Evolutionary conservation across 2,113 vertebrate species (phyloP).

Genomic region (Channa maculata): DNA sequence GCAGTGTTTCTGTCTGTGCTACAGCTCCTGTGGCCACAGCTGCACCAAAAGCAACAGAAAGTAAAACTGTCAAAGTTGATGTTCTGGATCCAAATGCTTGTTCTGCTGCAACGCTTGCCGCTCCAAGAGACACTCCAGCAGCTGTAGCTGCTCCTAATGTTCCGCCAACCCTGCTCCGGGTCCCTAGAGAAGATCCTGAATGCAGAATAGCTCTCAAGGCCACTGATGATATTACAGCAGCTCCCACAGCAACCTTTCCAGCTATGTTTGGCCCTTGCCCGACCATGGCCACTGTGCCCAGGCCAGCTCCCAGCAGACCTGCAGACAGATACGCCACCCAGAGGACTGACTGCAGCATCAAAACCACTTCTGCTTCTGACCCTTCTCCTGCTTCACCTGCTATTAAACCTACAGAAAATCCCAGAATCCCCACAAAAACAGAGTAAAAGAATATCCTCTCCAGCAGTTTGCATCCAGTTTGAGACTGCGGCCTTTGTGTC

Average conservation of each 20-base stretch:
- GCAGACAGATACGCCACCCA: constrained; percentile 70
- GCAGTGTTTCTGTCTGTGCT: neutral
- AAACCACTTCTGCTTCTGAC: constrained; percentile 44
- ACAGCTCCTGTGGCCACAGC: constrained; percentile 19
- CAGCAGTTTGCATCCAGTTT: constrained; percentile 34
- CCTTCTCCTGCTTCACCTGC: constrained; percentile 20
- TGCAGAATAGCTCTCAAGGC: constrained; percentile 56
- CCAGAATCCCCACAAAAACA: constrained; percentile 62
- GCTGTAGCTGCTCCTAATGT: constrained; percentile 55
- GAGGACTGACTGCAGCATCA: constrained; percentile 66
- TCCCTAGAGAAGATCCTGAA: constrained; percentile 17
- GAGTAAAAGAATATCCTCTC: constrained; percentile 70
- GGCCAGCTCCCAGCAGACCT: constrained; percentile 65
- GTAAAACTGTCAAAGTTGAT: constrained; percentile 28
- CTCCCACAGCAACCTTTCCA: constrained; percentile 44
- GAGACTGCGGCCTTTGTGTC: constrained; percentile 12
- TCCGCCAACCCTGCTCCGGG: constrained; percentile 43
- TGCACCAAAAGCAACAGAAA: constrained; percentile 28
- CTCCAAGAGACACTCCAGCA: constrained; percentile 65
- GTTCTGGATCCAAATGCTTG: constrained; percentile 27
- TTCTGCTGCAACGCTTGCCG: constrained; percentile 58
- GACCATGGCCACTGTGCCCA: constrained; percentile 68
- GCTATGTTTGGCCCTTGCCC: constrained; percentile 48
- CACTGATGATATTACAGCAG: constrained; percentile 46
- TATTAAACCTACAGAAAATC: constrained; percentile 62